Percentiles rank a stretch among this genome's conserved stretches.
Conservation (phyloP, 2,113 vertebrate genomes). For the Paradoxurus hermaphroditus region DNA sequence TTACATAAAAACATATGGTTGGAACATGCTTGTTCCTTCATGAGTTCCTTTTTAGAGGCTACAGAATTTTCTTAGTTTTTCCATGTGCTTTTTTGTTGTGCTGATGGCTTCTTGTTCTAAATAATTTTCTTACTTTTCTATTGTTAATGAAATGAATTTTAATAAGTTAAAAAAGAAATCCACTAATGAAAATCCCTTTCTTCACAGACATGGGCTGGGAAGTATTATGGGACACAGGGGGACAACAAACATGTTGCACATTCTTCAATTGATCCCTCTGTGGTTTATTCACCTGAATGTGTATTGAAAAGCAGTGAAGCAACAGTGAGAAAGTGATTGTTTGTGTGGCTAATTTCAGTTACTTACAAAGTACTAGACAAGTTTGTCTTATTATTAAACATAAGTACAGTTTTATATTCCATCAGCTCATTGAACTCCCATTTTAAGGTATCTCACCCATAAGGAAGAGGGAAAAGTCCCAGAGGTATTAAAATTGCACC, state of each 20-base stretch:
- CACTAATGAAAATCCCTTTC: conserved; percentile 27
- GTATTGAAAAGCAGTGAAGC: conserved; percentile 31
- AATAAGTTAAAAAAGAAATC: neutral
- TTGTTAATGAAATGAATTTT: conserved; percentile 64
- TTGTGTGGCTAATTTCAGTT: conserved; percentile 10
- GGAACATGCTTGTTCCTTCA: conserved; percentile 76
- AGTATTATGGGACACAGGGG: neutral
- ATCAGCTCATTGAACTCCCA: neutral
- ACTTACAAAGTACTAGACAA: neutral
- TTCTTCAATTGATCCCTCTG: conserved; percentile 4
- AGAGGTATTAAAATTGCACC: conserved; percentile 4
- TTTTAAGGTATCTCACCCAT: neutral
- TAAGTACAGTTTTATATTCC: neutral
- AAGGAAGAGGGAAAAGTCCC: neutral
- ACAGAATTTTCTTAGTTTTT: conserved; percentile 62
- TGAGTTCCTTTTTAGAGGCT: conserved; percentile 69
- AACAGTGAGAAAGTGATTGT: neutral
- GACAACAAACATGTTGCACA: neutral
- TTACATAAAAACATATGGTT: conserved; percentile 81
- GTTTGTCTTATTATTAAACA: neutral
- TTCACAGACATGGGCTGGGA: neutral
- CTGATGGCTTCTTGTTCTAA: conserved; percentile 69
- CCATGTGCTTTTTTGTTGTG: conserved; percentile 63
- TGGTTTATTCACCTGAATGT: conserved; percentile 27
- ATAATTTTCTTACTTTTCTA: conserved; percentile 64